A percentile compares a stretch with the other conserved stretches of the same genome.
These are phyloP conservation scores for Trididemnum clinides DNA, from an alignment of 23 tunicate species.

Conservation along the genomic window DNA sequence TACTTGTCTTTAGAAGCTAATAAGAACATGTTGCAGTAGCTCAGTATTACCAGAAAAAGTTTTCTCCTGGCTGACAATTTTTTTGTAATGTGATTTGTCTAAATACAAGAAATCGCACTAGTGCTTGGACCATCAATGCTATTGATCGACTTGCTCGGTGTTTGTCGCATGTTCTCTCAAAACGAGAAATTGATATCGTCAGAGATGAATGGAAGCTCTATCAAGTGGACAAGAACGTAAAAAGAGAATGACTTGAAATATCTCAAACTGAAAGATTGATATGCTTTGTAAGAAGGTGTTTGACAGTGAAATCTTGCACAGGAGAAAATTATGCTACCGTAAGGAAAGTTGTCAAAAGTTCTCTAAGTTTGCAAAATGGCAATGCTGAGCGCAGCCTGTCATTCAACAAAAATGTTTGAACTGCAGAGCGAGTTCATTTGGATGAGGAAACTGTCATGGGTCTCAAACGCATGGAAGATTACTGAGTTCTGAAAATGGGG, in stretches of 20 bases:
- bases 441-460: not conserved
- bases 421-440: not conserved
- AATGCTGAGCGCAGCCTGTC: not conserved
- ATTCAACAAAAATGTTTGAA: not conserved
- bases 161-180: not conserved
- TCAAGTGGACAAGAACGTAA: not conserved
- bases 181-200: not conserved
- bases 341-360: slow-evolving; percentile 1
- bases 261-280: not conserved
- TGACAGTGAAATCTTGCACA: not conserved
- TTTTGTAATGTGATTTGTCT: not conserved
- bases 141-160: not conserved
- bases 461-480: not conserved
- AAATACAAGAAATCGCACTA: not conserved
- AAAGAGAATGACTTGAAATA: not conserved
- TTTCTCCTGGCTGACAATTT: not conserved
- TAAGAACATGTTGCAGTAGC: not conserved
- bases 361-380: not conserved
- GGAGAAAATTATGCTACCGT: not conserved
- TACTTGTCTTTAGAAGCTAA: not conserved
- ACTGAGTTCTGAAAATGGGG: not conserved
- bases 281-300: too few species aligned
- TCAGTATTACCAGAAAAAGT: not conserved
- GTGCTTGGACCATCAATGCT: not conserved
- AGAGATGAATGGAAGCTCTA: not conserved